Evolutionary conservation across 2,888 invertebrate species (phyloP).

Genomic region (Dasysyrphus tricinctus): DNA sequence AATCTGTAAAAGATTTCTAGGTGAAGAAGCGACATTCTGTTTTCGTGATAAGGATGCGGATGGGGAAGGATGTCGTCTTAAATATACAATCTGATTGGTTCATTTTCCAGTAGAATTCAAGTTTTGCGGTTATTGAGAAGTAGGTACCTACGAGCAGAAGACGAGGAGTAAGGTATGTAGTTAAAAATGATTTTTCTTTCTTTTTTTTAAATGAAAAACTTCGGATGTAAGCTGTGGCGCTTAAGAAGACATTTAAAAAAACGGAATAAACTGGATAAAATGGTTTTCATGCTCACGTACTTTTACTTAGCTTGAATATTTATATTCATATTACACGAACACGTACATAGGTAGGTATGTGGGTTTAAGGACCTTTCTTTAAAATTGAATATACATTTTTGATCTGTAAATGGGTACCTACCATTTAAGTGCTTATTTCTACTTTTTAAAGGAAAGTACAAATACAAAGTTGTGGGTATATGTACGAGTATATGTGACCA

Average conservation of each 20-base stretch:
- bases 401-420: no score
- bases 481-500: no score
- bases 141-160: not conserved
- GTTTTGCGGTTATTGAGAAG: not conserved
- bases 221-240: not conserved
- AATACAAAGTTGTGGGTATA: no score
- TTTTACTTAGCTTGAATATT: conserved; percentile 6
- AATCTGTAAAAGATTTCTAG: conserved; percentile 18
- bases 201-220: not conserved
- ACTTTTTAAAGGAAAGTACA: no score
- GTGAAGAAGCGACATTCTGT: not conserved
- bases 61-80: not conserved
- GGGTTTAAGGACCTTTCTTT: not conserved
- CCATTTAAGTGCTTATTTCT: no score
- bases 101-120: not conserved
- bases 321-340: not conserved
- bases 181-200: not conserved
- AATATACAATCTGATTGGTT: conserved; percentile 27
- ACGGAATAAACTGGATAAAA: conserved; percentile 4
- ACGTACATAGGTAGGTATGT: not conserved
- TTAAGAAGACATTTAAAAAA: not conserved
- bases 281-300: conserved; percentile 8
- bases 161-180: not conserved
- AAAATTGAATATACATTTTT: no score
- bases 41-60: not conserved